Evolutionary conservation across 1,140 invertebrate genomes (phyloP).

Genomic region (Zaprionus vittiger): DNA sequence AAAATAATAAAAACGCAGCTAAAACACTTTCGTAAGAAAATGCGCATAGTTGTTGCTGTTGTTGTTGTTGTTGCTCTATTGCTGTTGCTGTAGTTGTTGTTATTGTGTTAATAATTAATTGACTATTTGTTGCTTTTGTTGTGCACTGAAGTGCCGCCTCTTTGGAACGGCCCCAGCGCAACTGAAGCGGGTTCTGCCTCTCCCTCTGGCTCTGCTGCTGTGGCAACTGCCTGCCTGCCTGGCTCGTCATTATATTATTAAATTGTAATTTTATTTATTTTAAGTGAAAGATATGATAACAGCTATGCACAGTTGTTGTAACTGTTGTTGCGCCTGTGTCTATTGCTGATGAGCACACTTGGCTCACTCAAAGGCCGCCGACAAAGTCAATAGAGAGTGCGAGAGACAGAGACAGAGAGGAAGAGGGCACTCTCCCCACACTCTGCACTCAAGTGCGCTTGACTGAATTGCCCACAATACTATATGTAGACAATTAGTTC

Average conservation of each 20-base stretch:
- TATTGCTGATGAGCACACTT: slow-evolving; percentile 34
- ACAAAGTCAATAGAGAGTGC: slow-evolving; percentile 7
- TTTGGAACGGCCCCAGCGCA: not conserved
- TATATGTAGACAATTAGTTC: slow-evolving; percentile 72
- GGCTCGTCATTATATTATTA: slow-evolving; percentile 70
- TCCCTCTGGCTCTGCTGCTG: not conserved
- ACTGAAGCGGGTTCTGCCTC: not conserved
- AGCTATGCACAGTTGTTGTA: slow-evolving; percentile 31
- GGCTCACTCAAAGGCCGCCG: slow-evolving; percentile 61
- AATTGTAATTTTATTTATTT: slow-evolving; percentile 82
- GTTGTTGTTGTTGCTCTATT: slow-evolving; percentile 32
- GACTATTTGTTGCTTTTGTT: slow-evolving; percentile 78
- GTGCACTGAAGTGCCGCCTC: slow-evolving; percentile 67
- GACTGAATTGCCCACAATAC: slow-evolving; percentile 63
- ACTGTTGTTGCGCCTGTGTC: slow-evolving; percentile 10
- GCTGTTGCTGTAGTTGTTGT: slow-evolving; percentile 29
- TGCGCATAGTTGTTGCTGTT: slow-evolving; percentile 45
- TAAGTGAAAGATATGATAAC: slow-evolving; percentile 81
- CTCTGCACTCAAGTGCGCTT: slow-evolving; percentile 21
- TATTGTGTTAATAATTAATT: slow-evolving; percentile 79
- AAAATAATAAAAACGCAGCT: slow-evolving; percentile 47
- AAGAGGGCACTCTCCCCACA: not conserved
- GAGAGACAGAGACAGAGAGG: not conserved
- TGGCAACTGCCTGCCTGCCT: slow-evolving; percentile 10
- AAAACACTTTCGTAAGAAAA: slow-evolving; percentile 77